phyloP scores from a whole-genome alignment of 37 sponge, comb jelly and placozoan species.

The Hormiphora californensis region DNA sequence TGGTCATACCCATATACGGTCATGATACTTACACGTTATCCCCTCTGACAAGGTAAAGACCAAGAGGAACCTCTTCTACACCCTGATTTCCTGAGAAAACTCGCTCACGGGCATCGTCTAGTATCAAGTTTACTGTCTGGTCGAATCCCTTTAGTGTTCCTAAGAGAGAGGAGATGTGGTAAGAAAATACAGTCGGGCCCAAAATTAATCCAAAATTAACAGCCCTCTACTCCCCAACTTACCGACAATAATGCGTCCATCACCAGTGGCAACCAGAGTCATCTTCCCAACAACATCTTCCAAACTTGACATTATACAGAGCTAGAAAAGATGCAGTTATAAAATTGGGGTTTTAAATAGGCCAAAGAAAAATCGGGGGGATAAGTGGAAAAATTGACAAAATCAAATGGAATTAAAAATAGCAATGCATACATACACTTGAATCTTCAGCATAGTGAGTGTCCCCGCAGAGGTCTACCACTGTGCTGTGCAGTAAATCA shows the following conservation, averaged over 20 bases:
- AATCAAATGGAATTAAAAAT: too few relatives aligned
- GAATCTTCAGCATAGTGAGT: too few relatives aligned
- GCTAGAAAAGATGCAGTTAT: too few relatives aligned
- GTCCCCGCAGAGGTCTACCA: too few relatives aligned
- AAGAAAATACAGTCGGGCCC: background rate
- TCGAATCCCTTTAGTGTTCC: conserved; percentile 95
- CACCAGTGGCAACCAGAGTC: conserved; percentile 33
- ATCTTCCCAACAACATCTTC: conserved; percentile 23
- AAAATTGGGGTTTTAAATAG: too few relatives aligned
- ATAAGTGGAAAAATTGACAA: too few relatives aligned
- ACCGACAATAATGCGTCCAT: conserved; percentile 45
- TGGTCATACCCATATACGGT: background rate
- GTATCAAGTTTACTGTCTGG: conserved; percentile 89
- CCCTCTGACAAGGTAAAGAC: conserved; percentile 94
- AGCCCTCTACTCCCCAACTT: background rate
- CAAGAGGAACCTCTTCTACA: conserved; percentile 90
- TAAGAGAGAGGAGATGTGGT: background rate
- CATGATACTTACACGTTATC: conserved; percentile 87
- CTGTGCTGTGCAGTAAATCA: too few relatives aligned
- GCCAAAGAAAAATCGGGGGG: too few relatives aligned
- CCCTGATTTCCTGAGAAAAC: conserved; percentile 84
- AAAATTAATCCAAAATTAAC: too few relatives aligned
- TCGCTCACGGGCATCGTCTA: conserved; percentile 83
- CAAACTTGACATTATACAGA: conserved; percentile 11
- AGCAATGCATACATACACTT: too few relatives aligned